Conservation (phyloP, 2,797 vertebrate species). For the Sebastes itinus region DNA sequence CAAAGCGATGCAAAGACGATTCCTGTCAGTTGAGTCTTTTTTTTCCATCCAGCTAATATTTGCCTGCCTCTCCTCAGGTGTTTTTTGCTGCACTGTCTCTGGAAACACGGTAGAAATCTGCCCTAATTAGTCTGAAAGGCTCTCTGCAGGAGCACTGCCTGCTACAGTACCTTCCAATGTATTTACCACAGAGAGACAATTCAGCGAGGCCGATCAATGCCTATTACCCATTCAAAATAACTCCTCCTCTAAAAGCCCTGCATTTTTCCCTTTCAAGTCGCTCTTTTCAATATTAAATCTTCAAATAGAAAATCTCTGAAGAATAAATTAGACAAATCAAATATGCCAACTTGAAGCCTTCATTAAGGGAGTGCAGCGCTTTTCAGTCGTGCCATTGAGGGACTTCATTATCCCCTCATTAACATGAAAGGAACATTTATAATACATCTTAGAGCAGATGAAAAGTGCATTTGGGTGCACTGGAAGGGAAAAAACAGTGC, state of each 20-base stretch:
- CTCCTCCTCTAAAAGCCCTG: slow-evolving; percentile 65
- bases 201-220: slow-evolving; percentile 64
- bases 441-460: slow-evolving; percentile 86
- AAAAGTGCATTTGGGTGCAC: slow-evolving; percentile 79
- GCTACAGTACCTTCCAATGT: slow-evolving; percentile 46
- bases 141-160: slow-evolving; percentile 47
- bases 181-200: slow-evolving; percentile 64
- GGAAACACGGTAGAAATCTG: slow-evolving; percentile 42
- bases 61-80: slow-evolving; percentile 31
- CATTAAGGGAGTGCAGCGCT: slow-evolving; percentile 76
- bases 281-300: slow-evolving; percentile 80
- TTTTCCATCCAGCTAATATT: slow-evolving; percentile 12
- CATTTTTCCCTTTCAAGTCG: slow-evolving; percentile 73
- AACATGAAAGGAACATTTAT: slow-evolving; percentile 87
- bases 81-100: slow-evolving; percentile 21
- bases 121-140: slow-evolving; percentile 64
- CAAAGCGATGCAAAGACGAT: not conserved
- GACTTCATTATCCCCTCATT: slow-evolving; percentile 84
- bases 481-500: slow-evolving; percentile 51
- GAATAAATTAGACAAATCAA: slow-evolving; percentile 86
- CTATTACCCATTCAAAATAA: slow-evolving; percentile 67
- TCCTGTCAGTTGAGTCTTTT: not conserved
- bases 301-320: slow-evolving; percentile 80
- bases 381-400: slow-evolving; percentile 75
- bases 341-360: slow-evolving; percentile 83